Evolutionary conservation across 2,888 invertebrate genomes (phyloP), one percentile per base, ranked within the genome.

Genomic region (Pediacus dermestoides): DNA sequence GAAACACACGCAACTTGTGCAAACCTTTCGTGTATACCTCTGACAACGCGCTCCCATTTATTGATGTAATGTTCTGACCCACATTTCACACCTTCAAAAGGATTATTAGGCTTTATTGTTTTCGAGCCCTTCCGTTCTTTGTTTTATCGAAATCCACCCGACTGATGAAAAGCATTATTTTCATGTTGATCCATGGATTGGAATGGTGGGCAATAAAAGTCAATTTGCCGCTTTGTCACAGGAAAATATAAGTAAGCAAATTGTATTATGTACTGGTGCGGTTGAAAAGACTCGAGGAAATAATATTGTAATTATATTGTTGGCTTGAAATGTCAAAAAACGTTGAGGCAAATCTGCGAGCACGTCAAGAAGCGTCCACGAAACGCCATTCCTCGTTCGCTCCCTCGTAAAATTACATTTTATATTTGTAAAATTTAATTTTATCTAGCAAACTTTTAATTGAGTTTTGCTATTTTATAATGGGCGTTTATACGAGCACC

Each of bases 61-160:
- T 50, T 48, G 50, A 52, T 51, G 48, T 39, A 55, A 45, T 46
- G 41, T 43, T 38, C 44, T 55, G 51, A 53, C 55, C 53, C 46
- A 53, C 39, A 51, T 55, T 48, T 51, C 47, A 42, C 53, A 46
- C 53, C 44, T 46, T 42, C 14, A 23, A 23, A 23, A 23, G 23
- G 23, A 23, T 23, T 23, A 23, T 23, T 4, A 23, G 10, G 23
- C 23, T 23, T 23, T n/a, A n/a, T n/a, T n/a, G n/a, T n/a, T n/a
- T n/a, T n/a, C n/a, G n/a, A n/a, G n/a, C n/a, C n/a, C n/a, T n/a
- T n/a, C n/a, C n/a, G n/a, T n/a, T n/a, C n/a, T n/a, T n/a, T n/a
- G n/a, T n/a, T n/a, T n/a, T n/a, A n/a, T n/a, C n/a, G n/a, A n/a
- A n/a, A n/a, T n/a, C n/a, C n/a, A n/a, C n/a, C n/a, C n/a, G n/a